These are phyloP conservation scores for Parauchenoglanis punctatus DNA, from an alignment of 2,797 vertebrate species.

Conservation along the genomic window DNA sequence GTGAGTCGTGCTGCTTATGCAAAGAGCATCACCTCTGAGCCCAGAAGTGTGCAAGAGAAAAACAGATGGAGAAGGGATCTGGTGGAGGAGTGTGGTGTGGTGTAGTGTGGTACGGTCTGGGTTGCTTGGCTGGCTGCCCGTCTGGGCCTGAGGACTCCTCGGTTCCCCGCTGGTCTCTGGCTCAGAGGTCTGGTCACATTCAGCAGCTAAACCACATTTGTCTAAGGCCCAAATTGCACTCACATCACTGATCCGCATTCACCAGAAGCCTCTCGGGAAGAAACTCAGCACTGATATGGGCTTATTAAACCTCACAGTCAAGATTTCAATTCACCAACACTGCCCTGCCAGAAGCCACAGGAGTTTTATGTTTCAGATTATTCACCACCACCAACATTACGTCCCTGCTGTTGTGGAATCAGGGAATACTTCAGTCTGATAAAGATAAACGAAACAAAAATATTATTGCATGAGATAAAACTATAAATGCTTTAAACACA, in stretches of 20 bases:
- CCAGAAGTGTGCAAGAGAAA: constrained; percentile 45
- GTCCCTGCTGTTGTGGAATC: constrained; percentile 4
- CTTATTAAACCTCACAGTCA: constrained; percentile 34
- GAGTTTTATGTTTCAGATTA: constrained; percentile 23
- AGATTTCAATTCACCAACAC: not conserved
- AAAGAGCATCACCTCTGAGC: constrained; percentile 35
- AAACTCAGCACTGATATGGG: constrained; percentile 36
- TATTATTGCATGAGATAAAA: constrained; percentile 43
- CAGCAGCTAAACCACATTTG: constrained; percentile 59
- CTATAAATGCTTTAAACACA: constrained; percentile 20
- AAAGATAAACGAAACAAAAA: constrained; percentile 28
- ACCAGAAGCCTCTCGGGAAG: constrained; percentile 43
- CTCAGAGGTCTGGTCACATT: constrained; percentile 54
- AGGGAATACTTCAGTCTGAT: constrained; percentile 3
- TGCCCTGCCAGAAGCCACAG: constrained; percentile 9
- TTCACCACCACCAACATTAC: not conserved
- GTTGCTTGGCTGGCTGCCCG: constrained; percentile 61
- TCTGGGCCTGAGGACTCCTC: constrained; percentile 56
- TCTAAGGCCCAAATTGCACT: constrained; percentile 47
- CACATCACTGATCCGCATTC: constrained; percentile 51
- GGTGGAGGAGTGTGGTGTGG: constrained; percentile 29
- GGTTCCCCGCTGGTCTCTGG: constrained; percentile 55
- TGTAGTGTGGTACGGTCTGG: constrained; percentile 48
- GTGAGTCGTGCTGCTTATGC: constrained; percentile 42
- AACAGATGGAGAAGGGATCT: constrained; percentile 47